phyloP scores from a whole-genome alignment of 2,888 invertebrate genomes.

The Caenorhabditis panamensis region DNA sequence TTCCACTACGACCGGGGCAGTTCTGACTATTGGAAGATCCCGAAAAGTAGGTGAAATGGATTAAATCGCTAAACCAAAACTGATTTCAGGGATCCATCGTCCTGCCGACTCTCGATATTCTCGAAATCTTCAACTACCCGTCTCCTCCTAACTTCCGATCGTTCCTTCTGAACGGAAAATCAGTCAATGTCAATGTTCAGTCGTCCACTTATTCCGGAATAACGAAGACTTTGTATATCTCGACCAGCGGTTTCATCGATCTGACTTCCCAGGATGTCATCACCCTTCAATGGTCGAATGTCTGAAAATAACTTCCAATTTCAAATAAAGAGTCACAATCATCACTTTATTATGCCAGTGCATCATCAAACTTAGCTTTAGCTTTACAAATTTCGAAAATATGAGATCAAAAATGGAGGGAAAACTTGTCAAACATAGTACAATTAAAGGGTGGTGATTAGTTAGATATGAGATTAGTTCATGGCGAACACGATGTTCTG shows the following conservation, averaged over 20 bases:
- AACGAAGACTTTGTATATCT: conserved; percentile 53
- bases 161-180: conserved; percentile 66
- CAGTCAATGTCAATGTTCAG: conserved; percentile 57
- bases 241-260: conserved; percentile 42
- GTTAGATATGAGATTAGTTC: too few relatives aligned
- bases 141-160: conserved; percentile 62
- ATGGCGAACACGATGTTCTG: conserved; percentile 71
- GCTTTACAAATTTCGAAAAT: not conserved
- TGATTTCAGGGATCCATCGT: conserved; percentile 18
- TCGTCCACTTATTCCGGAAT: conserved; percentile 48
- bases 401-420: conserved; percentile 45
- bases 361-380: conserved; percentile 16
- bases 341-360: conserved; percentile 38
- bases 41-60: conserved; percentile 15
- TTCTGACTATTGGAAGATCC: conserved; percentile 21
- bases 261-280: conserved; percentile 43
- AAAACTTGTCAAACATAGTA: conserved; percentile 45
- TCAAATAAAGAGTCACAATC: conserved; percentile 17
- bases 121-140: conserved; percentile 72
- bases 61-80: not conserved
- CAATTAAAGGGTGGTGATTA: conserved; percentile 15
- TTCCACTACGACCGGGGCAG: conserved; percentile 12
- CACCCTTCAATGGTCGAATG: conserved; percentile 42
- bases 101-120: conserved; percentile 66
- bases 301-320: not conserved